Percentiles rank a stretch among this genome's conserved stretches.
phyloP scores from a whole-genome alignment of 1,140 invertebrate species.

The Eueides isabella region DNA sequence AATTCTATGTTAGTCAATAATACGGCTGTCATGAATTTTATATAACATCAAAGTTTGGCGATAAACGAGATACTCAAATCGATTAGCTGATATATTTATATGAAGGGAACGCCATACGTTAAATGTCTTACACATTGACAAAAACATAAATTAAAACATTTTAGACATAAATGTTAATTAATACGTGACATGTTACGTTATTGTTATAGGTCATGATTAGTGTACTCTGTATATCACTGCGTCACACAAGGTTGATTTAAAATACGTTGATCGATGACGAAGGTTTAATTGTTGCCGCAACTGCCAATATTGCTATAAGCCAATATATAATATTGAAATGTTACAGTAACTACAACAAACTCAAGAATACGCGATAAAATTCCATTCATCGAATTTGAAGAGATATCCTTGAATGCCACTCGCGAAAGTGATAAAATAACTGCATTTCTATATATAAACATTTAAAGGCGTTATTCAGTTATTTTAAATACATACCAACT shows the following conservation, averaged over 20 bases:
- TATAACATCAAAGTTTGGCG: constrained; percentile 31
- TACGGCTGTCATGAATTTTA: constrained; percentile 46
- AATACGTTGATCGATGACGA: constrained; percentile 34
- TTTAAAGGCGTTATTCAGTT: neutral
- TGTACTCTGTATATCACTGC: constrained; percentile 20
- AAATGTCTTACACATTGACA: neutral
- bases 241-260: constrained; percentile 13
- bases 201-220: constrained; percentile 37
- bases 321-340: constrained; percentile 22
- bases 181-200: neutral
- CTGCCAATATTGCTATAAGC: constrained; percentile 33
- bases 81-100: neutral
- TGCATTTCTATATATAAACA: constrained; percentile 15
- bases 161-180: neutral
- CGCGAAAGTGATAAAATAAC: constrained; percentile 23
- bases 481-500: neutral
- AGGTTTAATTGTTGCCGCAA: constrained; percentile 30
- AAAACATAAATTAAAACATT: neutral
- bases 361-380: constrained; percentile 26
- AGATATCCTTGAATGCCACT: constrained; percentile 11
- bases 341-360: constrained; percentile 21
- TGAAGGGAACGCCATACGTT: neutral
- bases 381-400: constrained; percentile 23
- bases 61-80: constrained; percentile 15
- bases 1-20: constrained; percentile 70